Conservation (phyloP, 2,113 vertebrate species). For the Todiramphus saurophagus region DNA sequence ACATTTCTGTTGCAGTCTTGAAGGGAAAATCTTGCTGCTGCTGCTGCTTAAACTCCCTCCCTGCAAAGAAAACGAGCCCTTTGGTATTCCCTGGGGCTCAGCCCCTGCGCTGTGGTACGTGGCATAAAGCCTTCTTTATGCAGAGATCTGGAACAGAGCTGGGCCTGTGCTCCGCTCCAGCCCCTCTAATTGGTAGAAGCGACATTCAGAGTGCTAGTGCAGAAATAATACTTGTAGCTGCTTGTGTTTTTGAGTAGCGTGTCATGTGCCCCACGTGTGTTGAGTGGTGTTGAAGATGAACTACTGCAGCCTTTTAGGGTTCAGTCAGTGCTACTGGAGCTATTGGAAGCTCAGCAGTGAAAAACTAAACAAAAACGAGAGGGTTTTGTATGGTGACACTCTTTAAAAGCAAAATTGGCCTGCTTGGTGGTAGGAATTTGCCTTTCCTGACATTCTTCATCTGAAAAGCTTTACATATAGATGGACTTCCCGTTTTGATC, state of each 20-base stretch:
- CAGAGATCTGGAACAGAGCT: background rate
- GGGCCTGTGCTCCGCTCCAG: background rate
- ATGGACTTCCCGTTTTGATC: background rate
- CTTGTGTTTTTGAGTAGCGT: background rate
- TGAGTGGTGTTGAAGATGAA: background rate
- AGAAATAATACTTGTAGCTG: background rate
- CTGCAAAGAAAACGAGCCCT: background rate
- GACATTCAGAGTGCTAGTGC: background rate
- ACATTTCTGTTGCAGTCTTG: background rate
- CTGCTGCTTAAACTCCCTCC: background rate
- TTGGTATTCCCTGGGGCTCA: background rate
- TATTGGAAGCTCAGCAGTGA: background rate
- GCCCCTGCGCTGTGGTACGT: background rate
- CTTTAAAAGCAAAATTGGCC: background rate
- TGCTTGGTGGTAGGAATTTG: background rate
- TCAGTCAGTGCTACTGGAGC: background rate
- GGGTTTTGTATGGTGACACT: background rate
- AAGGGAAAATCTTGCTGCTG: background rate
- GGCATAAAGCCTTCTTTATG: conserved; percentile 30
- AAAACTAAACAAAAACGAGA: background rate
- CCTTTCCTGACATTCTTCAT: background rate
- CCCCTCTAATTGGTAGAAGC: background rate
- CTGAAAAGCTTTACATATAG: background rate
- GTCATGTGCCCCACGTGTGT: background rate
- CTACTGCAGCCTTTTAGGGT: background rate